These are phyloP conservation scores for Aphodius sticticus DNA, from an alignment of 2,888 invertebrate genomes.

Conservation along the genomic window DNA sequence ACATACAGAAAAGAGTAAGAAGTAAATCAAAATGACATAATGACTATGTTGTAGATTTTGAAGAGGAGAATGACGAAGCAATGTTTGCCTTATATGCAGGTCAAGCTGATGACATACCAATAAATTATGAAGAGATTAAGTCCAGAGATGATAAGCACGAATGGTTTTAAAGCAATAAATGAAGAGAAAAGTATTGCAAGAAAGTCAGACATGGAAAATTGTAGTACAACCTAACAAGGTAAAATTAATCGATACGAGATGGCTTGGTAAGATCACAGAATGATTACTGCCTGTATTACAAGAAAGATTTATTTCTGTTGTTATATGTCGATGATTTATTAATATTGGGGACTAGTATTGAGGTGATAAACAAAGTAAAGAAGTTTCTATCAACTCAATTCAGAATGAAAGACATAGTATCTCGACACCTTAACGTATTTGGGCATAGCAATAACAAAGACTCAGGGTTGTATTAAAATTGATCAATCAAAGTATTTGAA, in stretches of 20 bases:
- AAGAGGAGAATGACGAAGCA: conserved; percentile 6
- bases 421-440: conserved; percentile 26
- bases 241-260: conserved; percentile 4
- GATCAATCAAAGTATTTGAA: conserved; percentile 24
- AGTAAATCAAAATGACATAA: conserved; percentile 9
- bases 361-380: conserved; percentile 19
- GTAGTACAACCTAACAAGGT: neutral
- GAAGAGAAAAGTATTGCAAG: conserved; percentile 18
- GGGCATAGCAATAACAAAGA: conserved; percentile 25
- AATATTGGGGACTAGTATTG: conserved; percentile 29
- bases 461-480: conserved; percentile 9
- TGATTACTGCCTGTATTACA: conserved; percentile 38
- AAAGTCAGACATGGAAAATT: conserved; percentile 8
- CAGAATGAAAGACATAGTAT: conserved; percentile 30
- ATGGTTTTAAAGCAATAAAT: conserved; percentile 11
- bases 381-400: conserved; percentile 24
- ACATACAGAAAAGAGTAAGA: too few species aligned
- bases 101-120: conserved; percentile 18
- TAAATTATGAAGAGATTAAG: neutral
- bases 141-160: neutral
- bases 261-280: conserved; percentile 34
- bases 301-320: conserved; percentile 32
- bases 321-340: conserved; percentile 40
- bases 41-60: conserved; percentile 13
- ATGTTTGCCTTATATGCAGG: conserved; percentile 13